Evolutionary conservation across 2,113 vertebrate genomes (phyloP).

Genomic region (Nannobrachium achirus): DNA sequence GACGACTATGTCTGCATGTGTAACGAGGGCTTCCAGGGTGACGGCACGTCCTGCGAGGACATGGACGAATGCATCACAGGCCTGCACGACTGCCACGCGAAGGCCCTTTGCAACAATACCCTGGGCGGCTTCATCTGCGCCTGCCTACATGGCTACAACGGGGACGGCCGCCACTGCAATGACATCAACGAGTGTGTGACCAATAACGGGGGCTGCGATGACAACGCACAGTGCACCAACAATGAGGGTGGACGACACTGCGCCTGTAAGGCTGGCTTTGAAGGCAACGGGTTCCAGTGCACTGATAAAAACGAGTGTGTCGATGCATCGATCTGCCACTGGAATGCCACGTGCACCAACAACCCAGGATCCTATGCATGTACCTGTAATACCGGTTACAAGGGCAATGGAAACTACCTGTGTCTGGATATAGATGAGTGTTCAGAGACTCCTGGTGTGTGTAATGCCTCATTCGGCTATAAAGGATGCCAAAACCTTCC

Average conservation of each 20-base stretch:
- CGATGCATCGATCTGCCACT: slow-evolving; percentile 73
- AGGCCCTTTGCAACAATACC: slow-evolving; percentile 76
- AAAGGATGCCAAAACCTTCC: slow-evolving; percentile 81
- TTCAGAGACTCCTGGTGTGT: slow-evolving; percentile 74
- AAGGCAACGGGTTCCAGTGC: slow-evolving; percentile 77
- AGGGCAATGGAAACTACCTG: slow-evolving; percentile 85
- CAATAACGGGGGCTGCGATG: slow-evolving; percentile 79
- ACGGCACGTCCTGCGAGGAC: slow-evolving; percentile 75
- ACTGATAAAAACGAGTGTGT: slow-evolving; percentile 78
- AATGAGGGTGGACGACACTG: slow-evolving; percentile 73
- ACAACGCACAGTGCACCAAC: slow-evolving; percentile 75
- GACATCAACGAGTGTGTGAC: slow-evolving; percentile 80
- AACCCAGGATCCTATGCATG: slow-evolving; percentile 81
- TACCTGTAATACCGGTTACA: slow-evolving; percentile 81
- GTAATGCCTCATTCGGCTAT: slow-evolving; percentile 73
- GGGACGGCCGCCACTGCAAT: slow-evolving; percentile 74
- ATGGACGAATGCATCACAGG: slow-evolving; percentile 77
- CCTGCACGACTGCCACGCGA: slow-evolving; percentile 69
- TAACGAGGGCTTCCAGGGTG: slow-evolving; percentile 72
- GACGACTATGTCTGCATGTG: slow-evolving; percentile 70
- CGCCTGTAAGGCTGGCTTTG: slow-evolving; percentile 75
- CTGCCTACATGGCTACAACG: slow-evolving; percentile 75
- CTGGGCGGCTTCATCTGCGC: slow-evolving; percentile 78
- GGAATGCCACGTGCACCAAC: slow-evolving; percentile 85
- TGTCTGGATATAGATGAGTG: slow-evolving; percentile 85